Conservation (phyloP, 2,888 invertebrate genomes). For the Parnassius smintheus region DNA sequence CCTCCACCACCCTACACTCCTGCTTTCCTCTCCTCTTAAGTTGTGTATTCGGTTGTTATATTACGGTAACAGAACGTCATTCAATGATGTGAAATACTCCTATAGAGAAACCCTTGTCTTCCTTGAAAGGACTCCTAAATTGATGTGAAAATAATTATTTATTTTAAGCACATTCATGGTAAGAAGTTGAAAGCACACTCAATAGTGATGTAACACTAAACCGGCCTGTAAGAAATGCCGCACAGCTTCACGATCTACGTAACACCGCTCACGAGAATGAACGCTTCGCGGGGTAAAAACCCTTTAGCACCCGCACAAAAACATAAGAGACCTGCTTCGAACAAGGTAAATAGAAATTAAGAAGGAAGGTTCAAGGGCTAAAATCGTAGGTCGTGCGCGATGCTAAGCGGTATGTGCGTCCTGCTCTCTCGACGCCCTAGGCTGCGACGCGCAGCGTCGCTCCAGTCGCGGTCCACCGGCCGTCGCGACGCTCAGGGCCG, state of each 20-base stretch:
- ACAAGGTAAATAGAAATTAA: slow-evolving; percentile 71
- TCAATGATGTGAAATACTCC: too few species aligned
- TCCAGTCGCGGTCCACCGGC: slow-evolving; percentile 81
- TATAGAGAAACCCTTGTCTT: not conserved
- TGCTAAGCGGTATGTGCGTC: slow-evolving; percentile 64
- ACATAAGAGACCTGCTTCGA: slow-evolving; percentile 59
- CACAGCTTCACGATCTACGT: slow-evolving; percentile 74
- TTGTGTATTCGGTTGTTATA: too few species aligned
- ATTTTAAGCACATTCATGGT: too few species aligned
- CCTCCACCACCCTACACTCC: too few species aligned
- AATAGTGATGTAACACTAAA: slow-evolving; percentile 75
- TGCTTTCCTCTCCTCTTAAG: too few species aligned
- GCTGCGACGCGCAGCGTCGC: slow-evolving; percentile 74
- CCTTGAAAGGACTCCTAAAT: slow-evolving; percentile 39
- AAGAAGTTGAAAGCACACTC: slow-evolving; percentile 61
- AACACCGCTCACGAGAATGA: slow-evolving; percentile 55
- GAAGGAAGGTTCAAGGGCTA: slow-evolving; percentile 73
- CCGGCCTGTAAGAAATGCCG: slow-evolving; percentile 66
- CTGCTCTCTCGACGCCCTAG: slow-evolving; percentile 75
- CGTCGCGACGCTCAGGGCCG: slow-evolving; percentile 79
- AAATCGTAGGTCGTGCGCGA: slow-evolving; percentile 61
- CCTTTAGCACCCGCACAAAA: slow-evolving; percentile 67
- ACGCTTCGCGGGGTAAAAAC: slow-evolving; percentile 71
- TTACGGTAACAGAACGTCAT: too few species aligned
- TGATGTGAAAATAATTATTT: slow-evolving; percentile 66